Conservation (phyloP, 2,797 vertebrate species). For the Natrix natrix region DNA sequence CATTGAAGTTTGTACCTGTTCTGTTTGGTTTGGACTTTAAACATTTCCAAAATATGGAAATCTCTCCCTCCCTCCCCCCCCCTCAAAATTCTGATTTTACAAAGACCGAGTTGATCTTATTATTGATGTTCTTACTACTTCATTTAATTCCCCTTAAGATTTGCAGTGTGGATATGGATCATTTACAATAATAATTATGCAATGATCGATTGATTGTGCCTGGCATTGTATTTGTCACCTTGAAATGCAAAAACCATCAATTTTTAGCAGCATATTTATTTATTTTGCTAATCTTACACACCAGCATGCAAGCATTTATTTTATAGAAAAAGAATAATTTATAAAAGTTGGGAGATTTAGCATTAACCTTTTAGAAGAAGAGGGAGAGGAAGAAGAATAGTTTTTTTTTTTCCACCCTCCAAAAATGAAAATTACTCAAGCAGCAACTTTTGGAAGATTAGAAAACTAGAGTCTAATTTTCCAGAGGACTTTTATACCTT, state of each 20-base stretch:
- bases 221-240: constrained; percentile 82
- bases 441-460: constrained; percentile 60
- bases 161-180: constrained; percentile 79
- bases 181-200: constrained; percentile 85
- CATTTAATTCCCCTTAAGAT: constrained; percentile 82
- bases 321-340: constrained; percentile 62
- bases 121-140: constrained; percentile 81
- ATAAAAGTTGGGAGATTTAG: constrained; percentile 64
- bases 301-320: constrained; percentile 59
- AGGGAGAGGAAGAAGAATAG: constrained; percentile 69
- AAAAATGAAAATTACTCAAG: constrained; percentile 62
- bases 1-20: not conserved
- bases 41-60: constrained; percentile 57
- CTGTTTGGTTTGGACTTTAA: constrained; percentile 27
- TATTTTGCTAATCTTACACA: constrained; percentile 54
- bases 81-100: constrained; percentile 57
- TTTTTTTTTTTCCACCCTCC: constrained; percentile 39
- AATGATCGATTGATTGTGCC: constrained; percentile 82
- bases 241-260: constrained; percentile 77
- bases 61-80: not conserved
- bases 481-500: constrained; percentile 16
- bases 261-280: constrained; percentile 60
- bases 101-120: constrained; percentile 74
- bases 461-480: constrained; percentile 58
- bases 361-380: constrained; percentile 69